Base-by-base conservation (phyloP, 2,888 invertebrate species). In the Caenorhabditis parvicauda region DNA sequence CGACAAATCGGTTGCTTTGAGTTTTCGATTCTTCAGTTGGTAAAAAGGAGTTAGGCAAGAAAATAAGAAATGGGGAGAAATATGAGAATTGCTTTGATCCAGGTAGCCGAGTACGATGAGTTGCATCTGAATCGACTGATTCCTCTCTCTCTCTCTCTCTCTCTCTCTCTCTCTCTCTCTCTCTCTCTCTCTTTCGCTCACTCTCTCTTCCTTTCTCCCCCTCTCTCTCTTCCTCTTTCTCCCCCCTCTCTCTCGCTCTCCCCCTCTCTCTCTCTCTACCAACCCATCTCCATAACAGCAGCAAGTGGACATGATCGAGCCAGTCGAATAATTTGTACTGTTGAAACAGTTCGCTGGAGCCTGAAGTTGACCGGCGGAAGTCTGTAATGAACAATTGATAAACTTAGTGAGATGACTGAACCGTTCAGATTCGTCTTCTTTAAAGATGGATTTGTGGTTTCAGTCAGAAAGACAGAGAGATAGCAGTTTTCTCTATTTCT, bases 271-370 rank as follows among this genome's bases (percentile, higher is more conserved):
- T 5, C 7, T 29, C 21, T 24, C 27, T 27, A 45, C 22, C 24
- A 52, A 58, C 62, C 62, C 62, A 42, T 62, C 62, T 39, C 62
- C 62, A 48, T 62, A 62, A 44, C 61, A 61, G 44, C 62, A 62
- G 38, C 62, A 62, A 22, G 51, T 51, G 4, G 49, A n/a, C 28
- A 60, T 56, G 6, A 54, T 21, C 19, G 41, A 35, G 21, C 45
- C 37, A n/a, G n/a, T n/a, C n/a, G n/a, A n/a, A n/a, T n/a, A n/a
- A 42, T 49, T 53, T 7, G 32, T 28, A 7, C 58, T 44, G 48
- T 62, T 62, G 49, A 54, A 62, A 39, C 62, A 62, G 45, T 58
- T 62, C 21, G 57, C 62, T n/a, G 62, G 58, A 4, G 62, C 58
- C 37, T 57, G 62, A 12, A 32, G 28, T 1, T 24, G 28, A 32